Conservation (phyloP, 2,797 vertebrate genomes). For the Arremon brunneinucha region DNA sequence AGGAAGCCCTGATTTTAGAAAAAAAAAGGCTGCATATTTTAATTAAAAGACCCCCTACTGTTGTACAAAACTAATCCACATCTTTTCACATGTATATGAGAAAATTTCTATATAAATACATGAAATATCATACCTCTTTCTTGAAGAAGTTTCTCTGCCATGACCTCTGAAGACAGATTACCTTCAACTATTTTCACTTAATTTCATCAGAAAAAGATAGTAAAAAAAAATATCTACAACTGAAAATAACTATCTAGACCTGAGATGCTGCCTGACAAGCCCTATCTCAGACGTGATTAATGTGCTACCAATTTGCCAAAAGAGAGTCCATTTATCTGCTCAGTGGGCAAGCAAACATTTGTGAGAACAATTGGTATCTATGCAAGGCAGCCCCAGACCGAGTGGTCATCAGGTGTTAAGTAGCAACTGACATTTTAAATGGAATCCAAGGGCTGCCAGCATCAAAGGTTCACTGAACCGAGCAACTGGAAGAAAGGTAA, state of each 20-base stretch:
- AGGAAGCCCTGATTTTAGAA: not conserved
- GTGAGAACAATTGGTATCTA: not conserved
- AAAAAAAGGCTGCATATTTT: not conserved
- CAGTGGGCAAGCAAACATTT: slow-evolving; percentile 30
- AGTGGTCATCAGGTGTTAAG: slow-evolving; percentile 48
- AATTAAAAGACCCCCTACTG: not conserved
- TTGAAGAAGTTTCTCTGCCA: not conserved
- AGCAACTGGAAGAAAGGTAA: not conserved
- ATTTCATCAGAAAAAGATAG: not conserved
- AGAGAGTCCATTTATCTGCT: not conserved
- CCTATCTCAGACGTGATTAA: not conserved
- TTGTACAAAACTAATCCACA: not conserved
- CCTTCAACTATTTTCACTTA: not conserved
- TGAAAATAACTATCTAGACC: not conserved
- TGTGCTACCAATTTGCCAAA: not conserved
- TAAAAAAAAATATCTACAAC: not conserved
- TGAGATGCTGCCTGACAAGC: not conserved
- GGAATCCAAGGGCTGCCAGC: not conserved
- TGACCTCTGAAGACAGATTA: not conserved
- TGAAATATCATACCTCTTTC: not conserved
- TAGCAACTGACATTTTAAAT: slow-evolving; percentile 34
- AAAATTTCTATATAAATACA: not conserved
- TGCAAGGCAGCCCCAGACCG: not conserved
- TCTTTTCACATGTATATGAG: not conserved
- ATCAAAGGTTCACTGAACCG: slow-evolving; percentile 8